Evolutionary conservation across 2,797 vertebrate species (phyloP).

Genomic region (Trichosurus vulpecula): DNA sequence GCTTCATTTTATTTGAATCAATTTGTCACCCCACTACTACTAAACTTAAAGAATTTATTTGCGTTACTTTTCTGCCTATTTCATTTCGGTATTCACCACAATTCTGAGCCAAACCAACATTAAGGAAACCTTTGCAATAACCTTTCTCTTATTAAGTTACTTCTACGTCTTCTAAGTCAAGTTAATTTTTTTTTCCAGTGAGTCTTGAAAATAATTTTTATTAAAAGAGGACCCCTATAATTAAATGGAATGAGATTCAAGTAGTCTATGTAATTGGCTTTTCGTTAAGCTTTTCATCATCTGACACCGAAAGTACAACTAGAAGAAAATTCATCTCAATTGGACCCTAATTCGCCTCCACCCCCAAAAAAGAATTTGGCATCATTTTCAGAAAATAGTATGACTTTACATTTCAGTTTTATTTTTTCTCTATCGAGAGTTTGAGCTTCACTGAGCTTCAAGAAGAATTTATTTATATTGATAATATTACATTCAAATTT

Average conservation of each 20-base stretch:
- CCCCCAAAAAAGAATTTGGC: conserved; percentile 40
- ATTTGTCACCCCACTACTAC: background rate
- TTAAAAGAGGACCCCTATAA: conserved; percentile 60
- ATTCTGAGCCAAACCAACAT: conserved; percentile 49
- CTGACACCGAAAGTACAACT: conserved; percentile 72
- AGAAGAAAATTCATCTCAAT: conserved; percentile 71
- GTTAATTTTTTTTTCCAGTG: conserved; percentile 51
- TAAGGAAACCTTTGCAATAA: conserved; percentile 42
- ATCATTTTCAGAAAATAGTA: conserved; percentile 25
- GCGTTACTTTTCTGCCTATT: background rate
- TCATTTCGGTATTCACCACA: background rate
- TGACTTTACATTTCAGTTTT: conserved; percentile 32
- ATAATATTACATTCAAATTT: background rate
- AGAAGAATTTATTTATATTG: background rate
- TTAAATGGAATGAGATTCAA: conserved; percentile 71
- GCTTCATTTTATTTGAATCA: conserved; percentile 33
- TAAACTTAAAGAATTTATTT: conserved; percentile 33
- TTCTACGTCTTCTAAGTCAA: conserved; percentile 46
- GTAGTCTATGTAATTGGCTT: conserved; percentile 71
- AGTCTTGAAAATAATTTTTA: conserved; percentile 70
- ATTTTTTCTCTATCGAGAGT: background rate
- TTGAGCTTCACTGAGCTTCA: background rate
- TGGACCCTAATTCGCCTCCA: conserved; percentile 58
- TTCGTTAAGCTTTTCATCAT: conserved; percentile 74
- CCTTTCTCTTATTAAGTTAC: conserved; percentile 44